Base-by-base conservation (phyloP, 2,888 invertebrate genomes). In the Trichacis sp. region DNA sequence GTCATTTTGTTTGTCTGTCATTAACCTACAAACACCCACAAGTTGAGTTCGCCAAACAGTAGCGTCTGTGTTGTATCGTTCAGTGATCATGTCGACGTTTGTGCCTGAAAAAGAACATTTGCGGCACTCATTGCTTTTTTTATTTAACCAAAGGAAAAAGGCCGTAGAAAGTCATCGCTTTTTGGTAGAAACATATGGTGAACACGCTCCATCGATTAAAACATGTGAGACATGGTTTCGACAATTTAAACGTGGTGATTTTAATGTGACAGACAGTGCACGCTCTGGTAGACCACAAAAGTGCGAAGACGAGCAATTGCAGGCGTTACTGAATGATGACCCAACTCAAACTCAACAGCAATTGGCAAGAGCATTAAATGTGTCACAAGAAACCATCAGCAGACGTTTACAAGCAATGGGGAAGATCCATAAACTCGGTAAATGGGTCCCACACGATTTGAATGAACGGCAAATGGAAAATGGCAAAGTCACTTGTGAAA, bases 401-500 rank as follows among this genome's bases (percentile, higher is more conserved):
- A 24, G 8, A 8, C 24, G 24, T 8, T 8, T 24, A 24, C 3
- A 24, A 8, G 3, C 24, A 24, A 5, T 24, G 24, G 24, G 24
- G 8, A 24, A 24, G 24, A 24, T 24, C 24, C 24, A 24, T 5
- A 24, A 24, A 8, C 8, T 8, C 3, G 24, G 24, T 5, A 24
- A 24, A 24, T 24, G 24, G 24, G 24, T 24, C 8, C 24, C 24
- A 24, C 24, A 24, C 15, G 17, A 9, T 30, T 33, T 49, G 49
- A 33, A 49, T 33, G 24, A 24, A 24, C 3, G 24, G 8, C 24
- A 24, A 8, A 3, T 5, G 8, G 24, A 24, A 24, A 66, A 61
- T n/a, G 49, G 64, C 47, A 49, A 61, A 58, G 51, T 17, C 55
- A 66, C 55, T 51, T 64, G 63, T 48, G 55, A 65, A 60, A 62